phyloP scores from a whole-genome alignment of 2,888 invertebrate genomes.

The Ditylenchus weischeri region DNA sequence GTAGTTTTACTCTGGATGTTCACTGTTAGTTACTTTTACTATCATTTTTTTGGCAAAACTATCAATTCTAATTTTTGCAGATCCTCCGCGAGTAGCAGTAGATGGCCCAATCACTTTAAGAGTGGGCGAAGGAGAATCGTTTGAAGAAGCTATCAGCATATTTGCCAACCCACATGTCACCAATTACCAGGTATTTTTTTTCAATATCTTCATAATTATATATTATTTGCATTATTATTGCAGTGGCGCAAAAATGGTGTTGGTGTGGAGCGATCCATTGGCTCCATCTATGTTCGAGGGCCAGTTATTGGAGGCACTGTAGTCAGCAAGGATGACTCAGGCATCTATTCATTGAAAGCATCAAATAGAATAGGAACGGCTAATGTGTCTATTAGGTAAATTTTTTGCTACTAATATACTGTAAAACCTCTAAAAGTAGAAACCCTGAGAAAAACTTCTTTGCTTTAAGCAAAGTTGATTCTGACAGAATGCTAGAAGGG shows the following conservation, averaged over 20 bases:
- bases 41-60: constrained; percentile 1
- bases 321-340: constrained; percentile 44
- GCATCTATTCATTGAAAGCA: constrained; percentile 50
- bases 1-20: constrained; percentile 46
- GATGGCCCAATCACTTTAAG: constrained; percentile 50
- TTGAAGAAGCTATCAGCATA: constrained; percentile 53
- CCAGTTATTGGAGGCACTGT: constrained; percentile 34
- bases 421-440: neutral
- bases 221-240: too few relatives aligned
- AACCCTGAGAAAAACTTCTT: constrained; percentile 4
- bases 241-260: constrained; percentile 46
- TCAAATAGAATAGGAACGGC: constrained; percentile 50
- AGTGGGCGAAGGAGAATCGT: constrained; percentile 54
- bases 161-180: constrained; percentile 52
- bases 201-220: too few relatives aligned
- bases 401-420: too few relatives aligned
- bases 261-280: constrained; percentile 49
- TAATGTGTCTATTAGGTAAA: constrained; percentile 46
- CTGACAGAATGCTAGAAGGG: too few relatives aligned
- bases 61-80: constrained; percentile 33
- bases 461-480: too few relatives aligned
- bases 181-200: constrained; percentile 31
- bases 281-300: constrained; percentile 38
- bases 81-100: constrained; percentile 48
- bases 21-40: constrained; percentile 40